These are phyloP conservation scores for Meiosimyza platycephala DNA, from an alignment of 2,888 invertebrate species.

Conservation along the genomic window DNA sequence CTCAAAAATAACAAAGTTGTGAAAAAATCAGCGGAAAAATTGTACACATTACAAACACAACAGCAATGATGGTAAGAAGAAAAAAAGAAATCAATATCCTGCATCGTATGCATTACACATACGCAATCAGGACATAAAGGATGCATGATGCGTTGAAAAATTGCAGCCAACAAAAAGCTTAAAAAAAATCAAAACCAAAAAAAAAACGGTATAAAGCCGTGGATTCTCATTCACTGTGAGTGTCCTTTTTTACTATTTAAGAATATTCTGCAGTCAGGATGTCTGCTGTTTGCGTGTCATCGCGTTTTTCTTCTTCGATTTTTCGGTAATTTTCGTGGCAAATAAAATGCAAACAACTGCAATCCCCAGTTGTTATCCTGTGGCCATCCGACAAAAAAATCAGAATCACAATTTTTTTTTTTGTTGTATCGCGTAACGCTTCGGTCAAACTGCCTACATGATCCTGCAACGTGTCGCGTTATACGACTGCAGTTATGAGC, in stretches of 20 bases:
- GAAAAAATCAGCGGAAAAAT: conserved; percentile 3
- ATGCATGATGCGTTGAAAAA: conserved; percentile 3
- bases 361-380: conserved; percentile 27
- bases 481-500: conserved; percentile 24
- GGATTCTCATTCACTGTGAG: not conserved
- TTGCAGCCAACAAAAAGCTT: not conserved
- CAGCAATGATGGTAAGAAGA: not conserved
- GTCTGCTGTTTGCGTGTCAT: conserved; percentile 12
- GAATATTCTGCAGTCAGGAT: conserved; percentile 10
- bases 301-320: conserved; percentile 49
- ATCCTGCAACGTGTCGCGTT: not conserved
- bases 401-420: not conserved
- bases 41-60: conserved; percentile 1
- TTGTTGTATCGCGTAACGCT: not conserved
- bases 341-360: conserved; percentile 46
- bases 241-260: not conserved
- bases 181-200: not conserved
- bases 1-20: conserved; percentile 23
- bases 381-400: conserved; percentile 9
- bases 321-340: conserved; percentile 52
- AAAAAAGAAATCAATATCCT: conserved; percentile 32
- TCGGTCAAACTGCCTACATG: not conserved
- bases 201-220: not conserved
- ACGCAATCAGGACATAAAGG: conserved; percentile 2
- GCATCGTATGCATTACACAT: not conserved